These are phyloP conservation scores for Nansenia antarctica DNA, from an alignment of 2,113 vertebrate species.

Conservation along the genomic window DNA sequence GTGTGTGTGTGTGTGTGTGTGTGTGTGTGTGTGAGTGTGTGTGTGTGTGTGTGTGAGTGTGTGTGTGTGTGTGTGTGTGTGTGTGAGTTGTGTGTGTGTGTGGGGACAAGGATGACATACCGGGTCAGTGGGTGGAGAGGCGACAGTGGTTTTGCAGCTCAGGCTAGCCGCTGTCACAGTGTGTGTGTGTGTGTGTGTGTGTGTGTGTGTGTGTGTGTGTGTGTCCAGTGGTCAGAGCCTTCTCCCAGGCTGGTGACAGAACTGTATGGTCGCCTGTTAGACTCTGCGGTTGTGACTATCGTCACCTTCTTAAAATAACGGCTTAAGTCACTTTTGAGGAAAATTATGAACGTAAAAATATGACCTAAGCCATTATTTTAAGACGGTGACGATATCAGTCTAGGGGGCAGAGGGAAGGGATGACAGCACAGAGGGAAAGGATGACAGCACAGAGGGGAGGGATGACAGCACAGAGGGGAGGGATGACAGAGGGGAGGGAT, in stretches of 20 bases:
- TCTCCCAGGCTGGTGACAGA: constrained; percentile 28
- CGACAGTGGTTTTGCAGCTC: background rate
- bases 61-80: background rate
- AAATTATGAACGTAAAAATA: too few species aligned
- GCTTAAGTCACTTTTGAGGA: too few species aligned
- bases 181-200: background rate
- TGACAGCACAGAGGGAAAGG: constrained; percentile 47
- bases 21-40: background rate
- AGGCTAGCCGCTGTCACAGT: background rate
- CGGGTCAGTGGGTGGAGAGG: background rate
- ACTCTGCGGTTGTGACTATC: constrained; percentile 35
- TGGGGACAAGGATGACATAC: too few species aligned
- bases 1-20: background rate
- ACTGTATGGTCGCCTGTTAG: constrained; percentile 51
- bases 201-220: background rate
- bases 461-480: too few species aligned
- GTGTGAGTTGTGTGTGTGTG: background rate
- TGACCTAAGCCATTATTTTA: too few species aligned
- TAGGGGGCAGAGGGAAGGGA: constrained; percentile 47
- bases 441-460: too few species aligned
- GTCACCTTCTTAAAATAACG: too few species aligned
- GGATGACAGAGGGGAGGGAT: too few species aligned
- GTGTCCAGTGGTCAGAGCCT: background rate
- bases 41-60: constrained; percentile 3
- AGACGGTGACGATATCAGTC: too few species aligned